Percentiles rank a stretch among this genome's conserved stretches.
phyloP scores from a whole-genome alignment of 2,113 vertebrate species.

The Orycteropus afer region DNA sequence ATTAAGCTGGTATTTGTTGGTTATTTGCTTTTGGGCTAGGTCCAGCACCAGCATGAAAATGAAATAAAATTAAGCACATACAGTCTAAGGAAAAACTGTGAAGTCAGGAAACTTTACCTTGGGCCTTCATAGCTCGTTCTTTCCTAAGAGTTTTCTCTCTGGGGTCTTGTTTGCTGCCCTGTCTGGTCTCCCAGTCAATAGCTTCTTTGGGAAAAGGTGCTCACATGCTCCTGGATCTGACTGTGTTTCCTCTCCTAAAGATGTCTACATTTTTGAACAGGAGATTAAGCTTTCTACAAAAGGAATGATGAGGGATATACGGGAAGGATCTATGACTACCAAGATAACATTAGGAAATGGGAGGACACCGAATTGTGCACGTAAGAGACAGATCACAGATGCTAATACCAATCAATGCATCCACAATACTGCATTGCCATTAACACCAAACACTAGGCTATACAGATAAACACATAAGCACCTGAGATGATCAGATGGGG shows the following conservation, averaged over 20 bases:
- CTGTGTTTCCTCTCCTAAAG: not conserved
- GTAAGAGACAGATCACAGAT: no score
- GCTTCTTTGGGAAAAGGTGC: not conserved
- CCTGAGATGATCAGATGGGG: no score
- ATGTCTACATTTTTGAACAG: not conserved
- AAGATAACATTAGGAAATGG: no score
- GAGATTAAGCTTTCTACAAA: not conserved
- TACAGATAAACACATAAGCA: no score
- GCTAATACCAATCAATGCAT: no score
- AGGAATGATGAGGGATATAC: no score
- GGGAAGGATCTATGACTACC: no score
- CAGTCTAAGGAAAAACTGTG: not conserved
- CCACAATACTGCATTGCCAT: no score
- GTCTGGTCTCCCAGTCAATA: not conserved
- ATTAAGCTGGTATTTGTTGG: not conserved
- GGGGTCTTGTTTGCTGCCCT: not conserved
- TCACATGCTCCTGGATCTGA: not conserved
- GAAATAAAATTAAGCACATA: not conserved
- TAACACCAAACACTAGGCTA: no score
- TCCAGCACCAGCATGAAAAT: not conserved
- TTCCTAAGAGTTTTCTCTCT: not conserved
- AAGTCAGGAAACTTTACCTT: not conserved
- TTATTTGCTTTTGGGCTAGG: not conserved
- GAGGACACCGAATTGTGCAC: no score
- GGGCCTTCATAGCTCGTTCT: not conserved